A percentile compares a stretch with the other conserved stretches of the same genome.
phyloP scores from a whole-genome alignment of 1,140 invertebrate genomes.

The Neelides sp. region DNA sequence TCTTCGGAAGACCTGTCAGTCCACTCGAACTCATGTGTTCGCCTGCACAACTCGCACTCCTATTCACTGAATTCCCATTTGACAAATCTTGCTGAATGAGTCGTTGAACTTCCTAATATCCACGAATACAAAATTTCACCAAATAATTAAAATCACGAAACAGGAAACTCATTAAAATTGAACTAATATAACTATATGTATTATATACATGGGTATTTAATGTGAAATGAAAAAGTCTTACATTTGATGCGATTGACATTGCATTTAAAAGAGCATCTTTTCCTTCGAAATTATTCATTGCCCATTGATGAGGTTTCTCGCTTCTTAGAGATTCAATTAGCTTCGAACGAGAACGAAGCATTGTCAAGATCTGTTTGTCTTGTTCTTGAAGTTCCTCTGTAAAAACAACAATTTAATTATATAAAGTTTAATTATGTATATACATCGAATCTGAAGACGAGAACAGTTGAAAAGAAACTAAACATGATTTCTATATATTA shows the following conservation, averaged over 20 bases:
- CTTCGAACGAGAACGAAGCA: conserved; percentile 15
- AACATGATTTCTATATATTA: background rate
- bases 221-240: conserved; percentile 2
- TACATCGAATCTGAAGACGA: background rate
- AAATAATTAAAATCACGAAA: background rate
- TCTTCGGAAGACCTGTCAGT: conserved; percentile 61
- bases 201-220: conserved; percentile 1
- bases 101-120: conserved; percentile 24
- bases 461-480: background rate
- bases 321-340: conserved; percentile 20
- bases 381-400: conserved; percentile 29
- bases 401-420: conserved; percentile 5
- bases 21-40: conserved; percentile 74
- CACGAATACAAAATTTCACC: background rate
- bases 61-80: conserved; percentile 42
- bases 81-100: conserved; percentile 16
- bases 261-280: conserved; percentile 21
- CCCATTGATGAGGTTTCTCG: conserved; percentile 26
- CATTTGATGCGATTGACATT: conserved; percentile 15
- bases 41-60: conserved; percentile 80
- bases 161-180: too few relatives aligned
- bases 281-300: conserved; percentile 20
- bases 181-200: background rate
- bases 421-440: too few relatives aligned
- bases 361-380: conserved; percentile 22